Percentiles rank a stretch among this genome's conserved stretches.
phyloP scores from a whole-genome alignment of 2,113 vertebrate genomes.

The Siphamia tubifer region DNA sequence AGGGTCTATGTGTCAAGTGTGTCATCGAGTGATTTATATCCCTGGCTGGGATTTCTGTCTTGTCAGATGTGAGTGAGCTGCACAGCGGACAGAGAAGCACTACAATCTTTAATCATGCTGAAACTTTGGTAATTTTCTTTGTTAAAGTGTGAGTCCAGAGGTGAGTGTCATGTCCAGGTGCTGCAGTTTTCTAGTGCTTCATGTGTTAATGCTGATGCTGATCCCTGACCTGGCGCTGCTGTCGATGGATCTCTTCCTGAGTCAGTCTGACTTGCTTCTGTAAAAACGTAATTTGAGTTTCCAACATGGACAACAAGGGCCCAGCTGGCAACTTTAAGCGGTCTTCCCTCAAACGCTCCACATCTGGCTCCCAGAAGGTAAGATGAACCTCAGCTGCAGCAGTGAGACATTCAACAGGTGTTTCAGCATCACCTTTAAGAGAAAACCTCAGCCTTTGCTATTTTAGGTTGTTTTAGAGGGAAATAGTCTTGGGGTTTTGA shows the following conservation, averaged over 20 bases:
- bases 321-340: constrained; percentile 82
- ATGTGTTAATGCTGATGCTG: background rate
- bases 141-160: background rate
- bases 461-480: background rate
- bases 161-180: background rate
- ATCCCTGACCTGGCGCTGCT: constrained; percentile 20
- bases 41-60: constrained; percentile 60
- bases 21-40: constrained; percentile 80
- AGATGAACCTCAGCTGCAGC: constrained; percentile 46
- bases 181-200: background rate
- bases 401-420: constrained; percentile 23
- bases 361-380: constrained; percentile 95
- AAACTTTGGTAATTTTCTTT: background rate
- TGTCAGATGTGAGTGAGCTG: constrained; percentile 64
- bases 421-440: background rate
- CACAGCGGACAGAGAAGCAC: constrained; percentile 36
- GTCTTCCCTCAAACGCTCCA: constrained; percentile 88
- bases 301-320: constrained; percentile 63
- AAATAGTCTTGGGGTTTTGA: background rate
- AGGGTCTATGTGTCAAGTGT: constrained; percentile 75
- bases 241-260: constrained; percentile 34
- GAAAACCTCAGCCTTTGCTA: background rate
- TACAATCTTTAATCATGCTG: constrained; percentile 23
- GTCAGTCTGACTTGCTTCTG: constrained; percentile 10
- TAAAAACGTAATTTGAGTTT: constrained; percentile 4